Percentiles rank a stretch among this genome's conserved stretches.
Conservation (phyloP, 2,113 vertebrate species). For the Bettongia penicillata region DNA sequence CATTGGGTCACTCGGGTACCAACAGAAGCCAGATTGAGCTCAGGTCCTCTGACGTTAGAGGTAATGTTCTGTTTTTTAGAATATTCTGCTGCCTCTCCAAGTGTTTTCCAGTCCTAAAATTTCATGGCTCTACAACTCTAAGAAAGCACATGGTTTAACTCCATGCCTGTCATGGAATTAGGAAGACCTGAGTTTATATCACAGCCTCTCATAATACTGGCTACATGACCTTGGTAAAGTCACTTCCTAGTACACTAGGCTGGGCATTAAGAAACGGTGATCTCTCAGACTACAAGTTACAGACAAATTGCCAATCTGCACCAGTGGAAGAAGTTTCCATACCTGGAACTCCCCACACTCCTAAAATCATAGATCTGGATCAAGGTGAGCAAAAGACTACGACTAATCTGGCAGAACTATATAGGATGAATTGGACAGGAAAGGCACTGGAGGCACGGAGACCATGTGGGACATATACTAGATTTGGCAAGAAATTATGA, state of each 20-base stretch:
- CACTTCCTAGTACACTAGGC: background rate
- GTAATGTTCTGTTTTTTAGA: too few relatives aligned
- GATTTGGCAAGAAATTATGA: too few relatives aligned
- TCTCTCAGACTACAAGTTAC: background rate
- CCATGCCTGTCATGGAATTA: too few relatives aligned
- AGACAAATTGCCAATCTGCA: background rate
- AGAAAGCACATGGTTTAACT: too few relatives aligned
- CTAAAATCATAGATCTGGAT: background rate
- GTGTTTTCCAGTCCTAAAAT: too few relatives aligned
- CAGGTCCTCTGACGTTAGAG: background rate
- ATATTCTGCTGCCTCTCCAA: too few relatives aligned
- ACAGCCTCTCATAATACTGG: too few relatives aligned
- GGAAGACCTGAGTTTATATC: too few relatives aligned
- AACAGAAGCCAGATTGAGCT: too few relatives aligned
- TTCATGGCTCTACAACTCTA: too few relatives aligned
- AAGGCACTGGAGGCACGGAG: background rate
- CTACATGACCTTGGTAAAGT: background rate
- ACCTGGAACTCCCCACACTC: background rate
- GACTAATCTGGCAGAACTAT: background rate
- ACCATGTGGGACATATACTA: background rate
- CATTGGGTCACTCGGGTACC: background rate
- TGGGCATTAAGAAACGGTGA: background rate
- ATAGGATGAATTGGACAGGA: background rate
- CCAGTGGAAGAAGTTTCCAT: background rate
- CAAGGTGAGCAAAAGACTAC: background rate